Conservation (phyloP, 2,113 vertebrate species). For the Xerus inauris region DNA sequence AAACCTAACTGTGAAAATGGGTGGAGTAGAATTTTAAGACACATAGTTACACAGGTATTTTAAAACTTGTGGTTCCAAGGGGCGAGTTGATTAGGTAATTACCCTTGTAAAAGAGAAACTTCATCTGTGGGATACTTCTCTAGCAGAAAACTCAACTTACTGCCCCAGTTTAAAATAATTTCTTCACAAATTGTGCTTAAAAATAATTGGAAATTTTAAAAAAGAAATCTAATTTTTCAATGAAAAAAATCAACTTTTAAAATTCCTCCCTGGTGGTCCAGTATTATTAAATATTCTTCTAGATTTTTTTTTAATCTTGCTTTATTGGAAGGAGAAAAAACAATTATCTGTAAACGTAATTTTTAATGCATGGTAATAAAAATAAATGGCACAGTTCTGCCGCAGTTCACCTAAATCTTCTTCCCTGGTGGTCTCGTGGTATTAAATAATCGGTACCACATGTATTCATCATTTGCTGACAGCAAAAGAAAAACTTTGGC, state of each 20-base stretch:
- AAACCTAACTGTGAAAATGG: constrained; percentile 60
- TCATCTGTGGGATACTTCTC: constrained; percentile 81
- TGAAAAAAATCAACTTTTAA: constrained; percentile 86
- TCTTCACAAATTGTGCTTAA: constrained; percentile 83
- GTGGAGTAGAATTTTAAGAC: constrained; percentile 77
- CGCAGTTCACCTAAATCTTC: constrained; percentile 92
- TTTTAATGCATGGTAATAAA: constrained; percentile 93
- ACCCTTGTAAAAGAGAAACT: constrained; percentile 83
- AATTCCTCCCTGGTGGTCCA: constrained; percentile 89
- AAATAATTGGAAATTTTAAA: constrained; percentile 84
- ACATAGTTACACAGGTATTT: constrained; percentile 81
- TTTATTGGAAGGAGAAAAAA: constrained; percentile 92
- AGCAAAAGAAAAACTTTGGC: constrained; percentile 88
- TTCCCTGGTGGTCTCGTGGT: constrained; percentile 92
- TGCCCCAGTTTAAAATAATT: constrained; percentile 80
- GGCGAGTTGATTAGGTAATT: constrained; percentile 86
- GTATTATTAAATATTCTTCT: constrained; percentile 91
- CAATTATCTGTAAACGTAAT: constrained; percentile 93
- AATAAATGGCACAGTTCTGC: constrained; percentile 92
- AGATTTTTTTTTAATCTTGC: constrained; percentile 86
- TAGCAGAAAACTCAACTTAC: constrained; percentile 77
- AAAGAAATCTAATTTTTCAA: constrained; percentile 87
- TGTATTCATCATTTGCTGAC: constrained; percentile 91
- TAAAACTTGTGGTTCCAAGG: constrained; percentile 84
- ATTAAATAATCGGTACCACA: constrained; percentile 92